Percentiles rank a stretch among this genome's conserved stretches.
phyloP scores from a whole-genome alignment of 2,113 vertebrate genomes.

The Onychostruthus taczanowskii region DNA sequence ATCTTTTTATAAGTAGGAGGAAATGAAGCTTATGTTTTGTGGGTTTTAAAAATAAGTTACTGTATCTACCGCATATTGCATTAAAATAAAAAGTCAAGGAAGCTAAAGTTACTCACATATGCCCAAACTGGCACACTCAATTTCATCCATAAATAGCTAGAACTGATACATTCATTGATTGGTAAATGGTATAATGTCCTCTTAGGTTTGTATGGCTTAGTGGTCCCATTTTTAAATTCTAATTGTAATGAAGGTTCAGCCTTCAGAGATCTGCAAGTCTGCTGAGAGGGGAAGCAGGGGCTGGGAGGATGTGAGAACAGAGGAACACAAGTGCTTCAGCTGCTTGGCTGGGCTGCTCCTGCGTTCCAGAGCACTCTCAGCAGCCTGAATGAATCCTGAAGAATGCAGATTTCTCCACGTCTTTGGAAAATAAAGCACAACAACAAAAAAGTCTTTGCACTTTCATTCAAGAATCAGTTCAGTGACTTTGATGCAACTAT shows the following conservation, averaged over 20 bases:
- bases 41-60: not conserved
- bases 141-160: not conserved
- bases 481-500: not conserved
- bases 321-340: not conserved
- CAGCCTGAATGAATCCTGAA: not conserved
- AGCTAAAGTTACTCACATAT: not conserved
- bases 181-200: not conserved
- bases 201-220: not conserved
- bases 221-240: not conserved
- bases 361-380: not conserved
- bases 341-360: not conserved
- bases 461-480: not conserved
- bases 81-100: not conserved
- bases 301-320: not conserved
- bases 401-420: not conserved
- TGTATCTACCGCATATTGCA: not conserved
- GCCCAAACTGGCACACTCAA: not conserved
- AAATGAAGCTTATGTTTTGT: not conserved
- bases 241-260: not conserved
- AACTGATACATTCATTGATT: not conserved
- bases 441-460: not conserved
- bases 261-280: not conserved
- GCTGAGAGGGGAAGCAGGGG: rapidly evolving
- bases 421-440: not conserved
- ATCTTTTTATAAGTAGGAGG: not conserved